These are phyloP conservation scores for Chloromyia formosa DNA, from an alignment of 2,888 invertebrate genomes.

Conservation along the genomic window DNA sequence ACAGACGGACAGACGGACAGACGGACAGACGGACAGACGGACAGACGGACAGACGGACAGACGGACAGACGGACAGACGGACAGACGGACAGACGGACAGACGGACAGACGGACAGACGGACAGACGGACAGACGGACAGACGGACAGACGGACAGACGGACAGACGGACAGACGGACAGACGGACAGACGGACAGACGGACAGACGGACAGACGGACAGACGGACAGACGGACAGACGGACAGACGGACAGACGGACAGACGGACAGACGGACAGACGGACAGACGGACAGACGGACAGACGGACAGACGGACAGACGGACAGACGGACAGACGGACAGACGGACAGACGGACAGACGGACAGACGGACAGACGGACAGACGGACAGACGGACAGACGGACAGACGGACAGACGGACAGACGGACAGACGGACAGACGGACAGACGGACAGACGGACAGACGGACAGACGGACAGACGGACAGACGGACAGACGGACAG, in stretches of 20 bases:
- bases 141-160: conserved; percentile 30
- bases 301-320: conserved; percentile 35
- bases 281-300: conserved; percentile 34
- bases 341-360: conserved; percentile 22
- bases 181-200: conserved; percentile 34
- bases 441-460: conserved; percentile 20
- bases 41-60: conserved; percentile 3
- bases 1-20: conserved; percentile 9
- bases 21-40: not conserved
- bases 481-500: conserved; percentile 11
- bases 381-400: conserved; percentile 35
- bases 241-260: conserved; percentile 1
- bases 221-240: not conserved
- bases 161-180: conserved; percentile 27
- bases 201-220: conserved; percentile 34
- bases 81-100: conserved; percentile 35
- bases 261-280: conserved; percentile 25
- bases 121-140: conserved; percentile 23
- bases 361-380: conserved; percentile 28
- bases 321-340: conserved; percentile 34
- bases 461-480: conserved; percentile 25
- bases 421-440: conserved; percentile 31
- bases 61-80: conserved; percentile 35
- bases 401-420: conserved; percentile 34
- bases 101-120: conserved; percentile 28